Percentiles rank a stretch among this genome's conserved stretches.
Evolutionary conservation across 2,113 vertebrate genomes (phyloP).

Genomic region (Leuciscus idus): DNA sequence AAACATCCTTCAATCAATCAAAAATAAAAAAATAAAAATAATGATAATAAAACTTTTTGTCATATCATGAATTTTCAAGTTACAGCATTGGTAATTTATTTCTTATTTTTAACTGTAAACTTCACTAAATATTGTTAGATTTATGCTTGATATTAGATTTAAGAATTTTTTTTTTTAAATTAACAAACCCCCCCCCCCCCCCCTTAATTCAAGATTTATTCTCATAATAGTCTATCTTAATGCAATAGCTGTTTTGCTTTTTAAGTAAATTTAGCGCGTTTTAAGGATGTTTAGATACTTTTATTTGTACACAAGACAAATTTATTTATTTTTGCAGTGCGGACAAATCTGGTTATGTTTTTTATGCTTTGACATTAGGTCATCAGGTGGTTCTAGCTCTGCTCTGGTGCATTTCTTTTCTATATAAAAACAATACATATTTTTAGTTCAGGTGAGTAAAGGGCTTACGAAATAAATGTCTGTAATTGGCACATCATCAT

Average conservation of each 20-base stretch:
- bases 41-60: too few species aligned
- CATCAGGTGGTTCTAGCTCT: background rate
- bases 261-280: background rate
- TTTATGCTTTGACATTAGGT: background rate
- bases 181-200: too few species aligned
- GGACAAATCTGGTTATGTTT: background rate
- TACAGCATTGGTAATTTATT: background rate
- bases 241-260: background rate
- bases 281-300: background rate
- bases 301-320: background rate
- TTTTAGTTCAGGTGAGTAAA: background rate
- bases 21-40: too few species aligned
- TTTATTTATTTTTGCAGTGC: background rate
- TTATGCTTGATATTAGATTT: background rate
- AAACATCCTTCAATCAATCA: background rate
- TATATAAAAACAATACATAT: background rate
- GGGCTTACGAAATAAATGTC: constrained; percentile 96
- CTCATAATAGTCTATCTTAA: background rate
- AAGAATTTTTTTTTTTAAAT: too few species aligned
- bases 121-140: background rate
- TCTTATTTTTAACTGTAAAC: background rate
- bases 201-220: background rate
- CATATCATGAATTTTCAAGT: too few species aligned
- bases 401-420: too few species aligned
- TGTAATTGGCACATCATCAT: constrained; percentile 85